Evolutionary conservation across 2,113 vertebrate genomes (phyloP), one percentile per base, ranked within the genome.

Genomic region (Chionis minor): DNA sequence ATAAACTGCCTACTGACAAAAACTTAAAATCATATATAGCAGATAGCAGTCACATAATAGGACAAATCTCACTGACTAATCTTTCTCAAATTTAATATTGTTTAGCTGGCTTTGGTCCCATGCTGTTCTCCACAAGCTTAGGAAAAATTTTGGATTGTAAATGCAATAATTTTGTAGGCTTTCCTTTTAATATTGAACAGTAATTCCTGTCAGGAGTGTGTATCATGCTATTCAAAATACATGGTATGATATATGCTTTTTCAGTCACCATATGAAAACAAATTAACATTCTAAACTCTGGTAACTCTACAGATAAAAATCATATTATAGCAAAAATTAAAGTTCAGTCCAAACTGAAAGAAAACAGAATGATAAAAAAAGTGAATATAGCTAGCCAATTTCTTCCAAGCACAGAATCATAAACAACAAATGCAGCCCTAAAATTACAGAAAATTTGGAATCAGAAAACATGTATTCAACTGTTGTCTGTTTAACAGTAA

Each of bases 11-110:
- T 97, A 55, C 88, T 85, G 85, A 81, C 15, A 94, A 58, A 88
- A 84, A 91, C 26, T 35, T 87, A 45, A 78, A 94, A 94, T 96
- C 90, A 51, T 10, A 27, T 94, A 52, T 52, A 95, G 58, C 62
- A 94, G 62, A 92, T 47, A 96, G 47, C 51, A 96, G 84, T 85
- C 42, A 42, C 3, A 5, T 87, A 80, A 75, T 66, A 77, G 58
- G 44, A 86, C 69, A 90, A 94, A 87, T 20, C 30, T 86, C 54
- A 51, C 58, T 77, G 47, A 61, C 22, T 90, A 94, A 62, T 90
- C 40, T 94, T 90, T 90, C 42, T 79, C 16, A 90, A 95, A 96
- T 91, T 91, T 90, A 92, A 93, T 96, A 95, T 59, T 88, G 33
- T 6, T 14, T 96, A 77, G 6, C 55, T 96, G 54, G 38, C 56